Base-by-base conservation (phyloP, 1,140 invertebrate genomes). In the Pomacea maculata region DNA sequence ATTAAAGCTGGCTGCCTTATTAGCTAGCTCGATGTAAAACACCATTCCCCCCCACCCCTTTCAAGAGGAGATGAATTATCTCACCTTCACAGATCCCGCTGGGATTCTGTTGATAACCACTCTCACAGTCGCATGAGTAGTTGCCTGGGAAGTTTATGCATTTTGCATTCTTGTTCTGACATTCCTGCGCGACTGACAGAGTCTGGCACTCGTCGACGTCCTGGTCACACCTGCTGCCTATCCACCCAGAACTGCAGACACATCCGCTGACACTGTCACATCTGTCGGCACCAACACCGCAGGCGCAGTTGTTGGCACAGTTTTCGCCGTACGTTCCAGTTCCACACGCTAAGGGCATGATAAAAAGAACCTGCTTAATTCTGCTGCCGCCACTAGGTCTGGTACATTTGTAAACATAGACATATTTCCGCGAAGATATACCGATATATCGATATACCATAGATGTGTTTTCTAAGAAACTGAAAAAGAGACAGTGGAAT, bases 191-290 rank as follows among this genome's bases (percentile, higher is more conserved):
- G 11, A 52, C 21, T 21, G 19, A 52, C 34, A 52, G 68, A 12
- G n/a, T 45, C 5, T 75, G 19, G 74, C 81, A 82, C 65, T 82
- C 81, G 55, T 82, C 63, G 17, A 82, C n/a, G 70, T 82, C 75
- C 15, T 17, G 19, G 57, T 64, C 76, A 67, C 70, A 82, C 14
- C 52, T 74, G 15, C 12, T 54, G 1, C 74, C 82, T 34, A 12
- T 65, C 82, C 82, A 83, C 5, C 82, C 82, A 2, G 45, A 25
- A 12, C 14, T 71, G 75, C 80, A 81, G 61, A 77, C 45, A 76
- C 80, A 81, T 9, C 80, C 80, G 14, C n/a, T 70, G 19, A 79
- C 78, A 6, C 45, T 52, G 73, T 79, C 68, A 80, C 82, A 83
- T 6, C 52, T 21, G 21, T 29, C 17, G 25, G 61, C 52, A 15